Percentiles rank a stretch among this genome's conserved stretches.
These are phyloP conservation scores for Clarias gariepinus DNA, from an alignment of 2,113 vertebrate genomes.

Conservation along the genomic window DNA sequence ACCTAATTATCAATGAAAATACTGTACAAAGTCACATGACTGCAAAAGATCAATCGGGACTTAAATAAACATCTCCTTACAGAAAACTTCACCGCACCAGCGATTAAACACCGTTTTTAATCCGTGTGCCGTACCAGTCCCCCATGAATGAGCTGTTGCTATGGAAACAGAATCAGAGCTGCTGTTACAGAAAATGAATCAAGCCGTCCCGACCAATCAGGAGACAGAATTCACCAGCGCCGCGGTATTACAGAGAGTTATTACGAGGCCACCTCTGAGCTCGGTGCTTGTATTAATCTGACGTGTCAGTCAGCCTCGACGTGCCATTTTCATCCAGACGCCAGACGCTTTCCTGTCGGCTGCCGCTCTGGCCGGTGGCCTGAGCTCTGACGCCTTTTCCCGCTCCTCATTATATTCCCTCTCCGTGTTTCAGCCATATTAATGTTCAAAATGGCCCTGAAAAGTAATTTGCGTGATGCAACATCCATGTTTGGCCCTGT, in stretches of 20 bases:
- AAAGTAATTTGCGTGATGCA: conserved; percentile 67
- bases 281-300: conserved; percentile 42
- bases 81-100: not conserved
- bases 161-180: not conserved
- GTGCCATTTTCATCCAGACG: conserved; percentile 43
- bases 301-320: conserved; percentile 49
- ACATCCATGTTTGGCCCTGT: conserved; percentile 60
- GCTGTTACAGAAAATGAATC: not conserved
- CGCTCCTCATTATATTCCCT: conserved; percentile 33
- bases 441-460: conserved; percentile 57
- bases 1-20: too few relatives aligned
- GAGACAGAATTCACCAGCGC: not conserved
- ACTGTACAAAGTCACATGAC: too few relatives aligned
- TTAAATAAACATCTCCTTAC: not conserved
- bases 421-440: conserved; percentile 51
- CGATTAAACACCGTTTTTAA: not conserved
- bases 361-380: conserved; percentile 36
- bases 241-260: not conserved
- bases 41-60: too few relatives aligned
- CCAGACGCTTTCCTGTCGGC: conserved; percentile 38
- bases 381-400: conserved; percentile 38
- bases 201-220: conserved; percentile 9
- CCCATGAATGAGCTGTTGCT: not conserved
- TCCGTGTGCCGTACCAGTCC: not conserved
- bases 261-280: conserved; percentile 36